Evolutionary conservation across 2,797 vertebrate genomes (phyloP), one percentile per base, ranked within the genome.

Genomic region (Sebastolobus alascanus): DNA sequence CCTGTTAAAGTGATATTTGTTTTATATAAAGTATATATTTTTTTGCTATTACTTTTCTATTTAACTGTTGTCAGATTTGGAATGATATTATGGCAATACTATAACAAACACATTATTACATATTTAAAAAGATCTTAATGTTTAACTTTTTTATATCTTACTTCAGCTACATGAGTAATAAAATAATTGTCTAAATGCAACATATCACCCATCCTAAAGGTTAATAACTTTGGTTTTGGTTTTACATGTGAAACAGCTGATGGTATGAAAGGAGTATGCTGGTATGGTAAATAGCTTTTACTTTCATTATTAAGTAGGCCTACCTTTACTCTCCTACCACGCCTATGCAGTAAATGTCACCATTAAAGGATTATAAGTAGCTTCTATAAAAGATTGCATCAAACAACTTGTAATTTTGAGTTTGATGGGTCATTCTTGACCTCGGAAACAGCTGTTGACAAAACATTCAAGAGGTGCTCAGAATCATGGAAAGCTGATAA

Each of bases 381-480:
- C n/a, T 55, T 18, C 14, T 35, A 8, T 56, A 13, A 38, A 37
- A 14, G 55, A 56, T 38, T 22, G 2, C 11, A 20, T 66, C 38
- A 50, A 27, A 38, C 1, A 20, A 37, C 18, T 20, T 64, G 16
- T 25, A 4, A 20, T 8, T 31, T 38, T 61, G 10, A 72, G 2
- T 75, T 59, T 67, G 27, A 60, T 37, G 50, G 5, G 58, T 64
- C 1, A 33, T 76, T 68, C 22, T 18, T 73, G 10, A 38, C 18
- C 9, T 63, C n/a, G 38, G 37, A 33, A 56, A 56, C 11, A 11
- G 9, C 31, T 22, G 10, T 18, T 43, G 8, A 43, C 37, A 14
- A 58, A 43, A 6, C 2, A n/a, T 50, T 50, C 4, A 29, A 33
- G 22, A 58, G 1, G 0, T 56, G 25, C 18, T 35, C 29, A 12